Base-by-base conservation (phyloP, 2,113 vertebrate species). In the Hypomesus transpacificus region DNA sequence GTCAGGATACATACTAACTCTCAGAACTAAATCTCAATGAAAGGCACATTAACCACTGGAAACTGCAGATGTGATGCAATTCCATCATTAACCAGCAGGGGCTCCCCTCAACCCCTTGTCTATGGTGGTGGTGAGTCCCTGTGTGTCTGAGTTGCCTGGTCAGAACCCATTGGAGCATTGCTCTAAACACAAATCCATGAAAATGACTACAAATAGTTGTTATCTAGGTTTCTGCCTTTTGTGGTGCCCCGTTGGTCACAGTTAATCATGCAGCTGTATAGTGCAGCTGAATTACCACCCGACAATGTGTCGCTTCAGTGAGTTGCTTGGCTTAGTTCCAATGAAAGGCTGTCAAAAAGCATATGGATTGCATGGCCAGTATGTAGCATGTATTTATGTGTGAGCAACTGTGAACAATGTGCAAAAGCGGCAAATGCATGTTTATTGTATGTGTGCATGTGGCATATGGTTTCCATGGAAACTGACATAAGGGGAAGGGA, bases 381-480 rank as follows among this genome's bases (percentile, higher is more conserved):
- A 7, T 46, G 39, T 46, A 46, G 39, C 39, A 46, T 46, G 39
- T 46, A 46, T 46, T 46, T 11, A 46, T 46, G 39, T 46, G 39
- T 46, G 39, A 46, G 39, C 39, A 46, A 46, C 60, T 34, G 17
- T 63, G 26, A 63, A 63, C 28, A 8, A 34, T 50, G 31, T 20
- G 21, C 20, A 11, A 59, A 22, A 21, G 9, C 2, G 21, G 63
- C 20, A 46, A 20, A n/a, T 52, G 68, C 61, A 59, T 58, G 68
- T 75, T 71, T 67, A 81, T 79, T 61, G 65, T 82, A 73, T 69
- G 66, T 69, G 75, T 52, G 76, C 72, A 74, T 81, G 20, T 79
- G 79, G 83, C 78, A 82, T 59, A 51, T 78, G 1, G 89, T 91
- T 92, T 80, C 91, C 87, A 92, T 93, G 88, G 92, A 85, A 90